Base-by-base conservation (phyloP, 2,797 vertebrate species). In the Smutsia temminckii region DNA sequence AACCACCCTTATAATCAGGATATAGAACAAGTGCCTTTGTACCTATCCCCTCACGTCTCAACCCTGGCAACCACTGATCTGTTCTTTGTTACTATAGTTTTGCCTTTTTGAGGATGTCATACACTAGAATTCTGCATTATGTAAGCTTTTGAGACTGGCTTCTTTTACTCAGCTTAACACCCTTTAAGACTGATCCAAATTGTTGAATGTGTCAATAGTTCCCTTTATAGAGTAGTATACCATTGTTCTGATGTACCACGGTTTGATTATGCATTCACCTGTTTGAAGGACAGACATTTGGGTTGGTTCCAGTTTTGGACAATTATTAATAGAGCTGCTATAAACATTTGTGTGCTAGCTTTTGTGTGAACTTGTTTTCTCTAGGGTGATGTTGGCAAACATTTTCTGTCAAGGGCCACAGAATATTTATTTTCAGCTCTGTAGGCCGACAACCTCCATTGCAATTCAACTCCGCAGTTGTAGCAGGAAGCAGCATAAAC, bases 161-260 rank as follows among this genome's bases (percentile, higher is more conserved):
- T 94, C 75, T 57, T 89, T 89, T 21, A 53, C 23, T 77, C 34
- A 61, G 8, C 37, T 94, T 40, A 66, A 46, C 46, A 53, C 49
- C 86, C 88, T 46, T 90, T 94, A 34, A 92, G 46, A 37, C n/a
- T 92, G 27, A 42, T 84, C 23, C 14, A 61, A 83, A 49, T 94
- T 18, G 1, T 40, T 79, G 34, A 53, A 32, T 59, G 6, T 74
- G 61, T 74, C 49, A 68, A 0, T 63, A 75, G 34, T 84, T 94
- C 3, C 55, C 6, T 25, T 85, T 55, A 11, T 34, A 80, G 40
- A 61, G 32, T 53, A 71, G 34, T 40, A 89, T 80, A 85, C 17
- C 55, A 21, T 49, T 71, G 27, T 61, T 20, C 37, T 46, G 49
- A 46, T 59, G 11, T 49, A 16, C 14, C 25, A n/a, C 0, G 16